Conservation (phyloP, 2,888 invertebrate species). For the Troilus luridus region DNA sequence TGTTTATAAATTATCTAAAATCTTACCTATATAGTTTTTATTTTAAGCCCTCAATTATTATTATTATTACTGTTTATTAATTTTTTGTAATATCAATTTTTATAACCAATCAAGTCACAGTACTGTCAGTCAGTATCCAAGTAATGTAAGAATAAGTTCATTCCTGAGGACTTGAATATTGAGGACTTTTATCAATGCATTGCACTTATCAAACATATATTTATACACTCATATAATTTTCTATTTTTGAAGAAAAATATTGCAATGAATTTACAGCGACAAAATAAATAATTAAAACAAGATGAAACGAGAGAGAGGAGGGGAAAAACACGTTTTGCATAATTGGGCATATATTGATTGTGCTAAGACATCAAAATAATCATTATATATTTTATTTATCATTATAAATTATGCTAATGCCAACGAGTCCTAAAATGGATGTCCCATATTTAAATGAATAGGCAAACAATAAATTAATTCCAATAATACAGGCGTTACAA, state of each 20-base stretch:
- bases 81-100: conserved; percentile 11
- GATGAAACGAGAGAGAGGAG: neutral
- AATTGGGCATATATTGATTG: neutral
- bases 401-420: neutral
- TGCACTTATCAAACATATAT: conserved; percentile 67
- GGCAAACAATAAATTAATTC: neutral
- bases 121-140: neutral
- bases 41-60: conserved; percentile 48
- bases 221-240: neutral
- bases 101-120: neutral
- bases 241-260: neutral
- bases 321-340: neutral
- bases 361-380: neutral
- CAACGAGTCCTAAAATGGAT: neutral
- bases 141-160: neutral
- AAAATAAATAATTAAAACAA: neutral
- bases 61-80: neutral
- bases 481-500: neutral
- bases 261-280: neutral
- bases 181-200: conserved; percentile 59
- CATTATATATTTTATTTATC: too few species aligned
- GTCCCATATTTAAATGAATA: too few species aligned
- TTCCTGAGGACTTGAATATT: conserved; percentile 50
- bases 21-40: conserved; percentile 28
- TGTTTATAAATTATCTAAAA: neutral